Base-by-base conservation (phyloP, 2,888 invertebrate genomes). In the Anagyrus pseudococci region DNA sequence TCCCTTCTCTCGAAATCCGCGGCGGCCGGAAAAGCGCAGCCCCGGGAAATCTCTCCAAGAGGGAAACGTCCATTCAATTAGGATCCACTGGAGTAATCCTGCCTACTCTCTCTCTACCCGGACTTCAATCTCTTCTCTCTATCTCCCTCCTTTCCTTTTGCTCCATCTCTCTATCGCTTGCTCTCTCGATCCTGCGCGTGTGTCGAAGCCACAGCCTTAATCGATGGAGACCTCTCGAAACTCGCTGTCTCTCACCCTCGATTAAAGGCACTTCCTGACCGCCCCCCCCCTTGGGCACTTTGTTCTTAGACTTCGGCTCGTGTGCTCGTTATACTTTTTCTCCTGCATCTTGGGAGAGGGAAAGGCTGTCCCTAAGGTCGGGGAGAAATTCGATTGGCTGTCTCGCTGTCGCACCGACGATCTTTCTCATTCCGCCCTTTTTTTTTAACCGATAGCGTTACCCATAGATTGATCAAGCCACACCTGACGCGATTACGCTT, bases 21-120 rank as follows among this genome's bases (percentile, higher is more conserved):
- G 29, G 29, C 4, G 29, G 29, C 29, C 6, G 10, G 10, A 58
- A 55, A 54, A 25, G 55, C 55, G 44, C 44, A 58, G 46, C 47
- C 53, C 47, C 17, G 37, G 55, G 55, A 55, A 44, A 61, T 40
- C 46, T 46, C 46, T 7, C 25, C 47, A 73, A 10, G 29, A 29
- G 10, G 75, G 75, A 76, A 77, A 76, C 75, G 77, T 75, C 75
- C 76, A 78, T 79, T 79, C 78, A 79, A 79, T 79, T 79, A 78
- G 78, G 75, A 78, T 77, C 76, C 73, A 75, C 71, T 73, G 43
- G 70, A 72, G 76, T 78, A 77, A 78, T 78, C 74, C 76, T n/a
- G n/a, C 29, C 72, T 68, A 70, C 72, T 69, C 74, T 29, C 6
- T n/a, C 29, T 72, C 71, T 66, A 72, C 73, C 75, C 72, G 72